Evolutionary conservation across 2,113 vertebrate genomes (phyloP).

Genomic region (Rostratula benghalensis): DNA sequence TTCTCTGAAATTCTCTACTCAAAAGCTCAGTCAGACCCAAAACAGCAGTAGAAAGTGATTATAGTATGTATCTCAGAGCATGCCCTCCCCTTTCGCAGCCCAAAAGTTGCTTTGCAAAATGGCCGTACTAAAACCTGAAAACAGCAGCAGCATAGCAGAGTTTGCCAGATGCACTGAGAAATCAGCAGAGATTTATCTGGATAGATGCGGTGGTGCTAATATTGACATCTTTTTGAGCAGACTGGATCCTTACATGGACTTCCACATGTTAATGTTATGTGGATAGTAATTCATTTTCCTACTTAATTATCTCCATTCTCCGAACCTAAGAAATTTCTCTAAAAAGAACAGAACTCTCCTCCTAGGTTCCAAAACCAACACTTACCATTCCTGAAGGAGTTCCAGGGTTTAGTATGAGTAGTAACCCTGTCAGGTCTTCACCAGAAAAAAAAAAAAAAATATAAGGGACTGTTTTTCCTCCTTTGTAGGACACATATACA

Average conservation of each 20-base stretch:
- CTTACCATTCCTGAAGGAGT: background rate
- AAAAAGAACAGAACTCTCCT: background rate
- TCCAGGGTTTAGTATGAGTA: background rate
- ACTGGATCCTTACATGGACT: background rate
- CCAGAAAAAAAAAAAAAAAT: no score
- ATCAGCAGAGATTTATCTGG: background rate
- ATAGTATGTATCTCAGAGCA: background rate
- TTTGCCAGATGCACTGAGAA: background rate
- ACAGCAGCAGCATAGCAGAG: background rate
- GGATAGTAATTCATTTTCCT: background rate
- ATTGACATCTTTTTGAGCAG: background rate
- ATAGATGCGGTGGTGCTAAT: background rate
- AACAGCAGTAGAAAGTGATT: background rate
- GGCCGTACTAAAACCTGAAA: background rate
- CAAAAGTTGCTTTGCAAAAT: background rate
- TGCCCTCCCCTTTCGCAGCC: background rate
- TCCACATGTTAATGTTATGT: accelerated
- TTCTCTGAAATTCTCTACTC: background rate
- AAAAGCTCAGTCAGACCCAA: background rate
- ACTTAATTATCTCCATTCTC: background rate
- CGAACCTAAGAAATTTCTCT: background rate
- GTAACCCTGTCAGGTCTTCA: background rate
- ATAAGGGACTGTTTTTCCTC: background rate
- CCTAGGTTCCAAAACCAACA: background rate
- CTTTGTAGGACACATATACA: background rate